Conservation (phyloP, 1,140 invertebrate species). For the Melitaea cinxia region DNA sequence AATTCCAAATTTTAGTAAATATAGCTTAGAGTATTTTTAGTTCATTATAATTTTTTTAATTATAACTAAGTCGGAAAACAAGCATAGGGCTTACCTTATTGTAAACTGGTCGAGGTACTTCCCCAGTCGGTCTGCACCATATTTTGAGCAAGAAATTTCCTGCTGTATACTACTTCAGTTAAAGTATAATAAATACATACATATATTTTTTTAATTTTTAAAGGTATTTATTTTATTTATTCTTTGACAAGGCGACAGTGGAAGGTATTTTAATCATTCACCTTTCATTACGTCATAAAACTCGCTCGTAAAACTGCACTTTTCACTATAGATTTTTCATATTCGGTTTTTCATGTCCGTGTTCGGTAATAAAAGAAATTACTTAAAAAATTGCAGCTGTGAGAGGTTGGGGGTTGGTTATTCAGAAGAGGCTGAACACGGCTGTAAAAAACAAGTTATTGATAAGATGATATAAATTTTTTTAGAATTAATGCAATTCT, state of each 20-base stretch:
- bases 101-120: no score
- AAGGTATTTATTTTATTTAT: conserved; percentile 8
- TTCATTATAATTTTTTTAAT: no score
- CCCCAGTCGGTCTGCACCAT: no score
- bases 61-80: no score
- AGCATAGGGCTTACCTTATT: no score
- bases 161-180: no score
- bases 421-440: conserved; percentile 48
- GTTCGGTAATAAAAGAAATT: conserved; percentile 75
- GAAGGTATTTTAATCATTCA: conserved; percentile 56
- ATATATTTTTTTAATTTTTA: not conserved
- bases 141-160: no score
- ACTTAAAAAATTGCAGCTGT: conserved; percentile 69
- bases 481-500: no score
- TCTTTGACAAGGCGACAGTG: conserved; percentile 40
- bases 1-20: no score
- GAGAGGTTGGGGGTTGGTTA: conserved; percentile 50
- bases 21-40: no score
- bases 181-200: not conserved
- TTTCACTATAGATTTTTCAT: conserved; percentile 68
- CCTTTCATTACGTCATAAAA: conserved; percentile 65
- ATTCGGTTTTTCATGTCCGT: conserved; percentile 66
- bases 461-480: not conserved
- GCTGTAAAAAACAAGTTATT: conserved; percentile 14
- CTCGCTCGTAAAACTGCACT: conserved; percentile 56